Evolutionary conservation across 2,888 invertebrate species (phyloP).

Genomic region (Cryptocephalus primarius): DNA sequence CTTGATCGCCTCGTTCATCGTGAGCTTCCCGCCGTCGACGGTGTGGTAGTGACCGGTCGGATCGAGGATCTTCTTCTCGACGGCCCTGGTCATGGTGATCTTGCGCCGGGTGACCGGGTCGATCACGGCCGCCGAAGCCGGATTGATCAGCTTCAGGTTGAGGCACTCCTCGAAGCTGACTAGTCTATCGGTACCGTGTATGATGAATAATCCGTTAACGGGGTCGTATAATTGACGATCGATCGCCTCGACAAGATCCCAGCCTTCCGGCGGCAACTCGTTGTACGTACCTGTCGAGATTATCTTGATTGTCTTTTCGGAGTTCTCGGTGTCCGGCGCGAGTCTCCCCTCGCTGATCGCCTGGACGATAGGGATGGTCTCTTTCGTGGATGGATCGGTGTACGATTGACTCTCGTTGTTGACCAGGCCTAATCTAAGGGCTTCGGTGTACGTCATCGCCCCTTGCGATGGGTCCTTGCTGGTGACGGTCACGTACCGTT

Average conservation of each 20-base stretch:
- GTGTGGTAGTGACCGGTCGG: slow-evolving; percentile 62
- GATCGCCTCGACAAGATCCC: slow-evolving; percentile 75
- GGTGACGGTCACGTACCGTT: slow-evolving; percentile 68
- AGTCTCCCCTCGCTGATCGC: slow-evolving; percentile 65
- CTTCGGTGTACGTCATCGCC: slow-evolving; percentile 66
- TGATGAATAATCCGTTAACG: slow-evolving; percentile 68
- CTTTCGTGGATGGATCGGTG: slow-evolving; percentile 63
- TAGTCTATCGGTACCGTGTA: slow-evolving; percentile 76
- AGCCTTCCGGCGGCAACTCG: slow-evolving; percentile 68
- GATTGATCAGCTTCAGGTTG: slow-evolving; percentile 73
- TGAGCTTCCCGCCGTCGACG: slow-evolving; percentile 43
- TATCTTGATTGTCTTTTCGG: slow-evolving; percentile 20
- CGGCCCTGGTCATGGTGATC: slow-evolving; percentile 55
- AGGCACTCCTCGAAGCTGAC: slow-evolving; percentile 83
- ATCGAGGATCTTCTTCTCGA: slow-evolving; percentile 71
- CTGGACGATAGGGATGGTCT: slow-evolving; percentile 63
- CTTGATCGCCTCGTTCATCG: slow-evolving; percentile 66
- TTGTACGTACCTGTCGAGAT: slow-evolving; percentile 21
- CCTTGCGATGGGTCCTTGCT: slow-evolving; percentile 49
- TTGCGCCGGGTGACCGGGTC: slow-evolving; percentile 64
- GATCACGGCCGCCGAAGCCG: slow-evolving; percentile 68
- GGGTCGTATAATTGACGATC: slow-evolving; percentile 74
- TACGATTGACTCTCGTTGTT: slow-evolving; percentile 68
- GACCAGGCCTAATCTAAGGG: slow-evolving; percentile 64
- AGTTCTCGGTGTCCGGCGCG: slow-evolving; percentile 44